A percentile compares a stretch with the other conserved stretches of the same genome.
Conservation (phyloP, 2,888 invertebrate genomes). For the Pheosia tremula region DNA sequence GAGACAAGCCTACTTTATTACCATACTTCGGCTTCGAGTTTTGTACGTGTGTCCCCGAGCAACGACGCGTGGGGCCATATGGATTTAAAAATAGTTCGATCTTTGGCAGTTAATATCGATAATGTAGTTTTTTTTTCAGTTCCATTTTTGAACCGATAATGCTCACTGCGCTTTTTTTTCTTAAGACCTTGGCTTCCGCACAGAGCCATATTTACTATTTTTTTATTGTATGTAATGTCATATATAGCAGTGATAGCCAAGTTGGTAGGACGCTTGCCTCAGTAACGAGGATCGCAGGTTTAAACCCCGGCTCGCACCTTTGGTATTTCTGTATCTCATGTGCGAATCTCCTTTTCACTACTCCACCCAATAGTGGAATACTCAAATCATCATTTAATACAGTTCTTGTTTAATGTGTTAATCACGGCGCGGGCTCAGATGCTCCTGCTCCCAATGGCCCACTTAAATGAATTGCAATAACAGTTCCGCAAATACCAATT, state of each 20-base stretch:
- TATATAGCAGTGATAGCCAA: too few species aligned
- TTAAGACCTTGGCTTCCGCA: too few species aligned
- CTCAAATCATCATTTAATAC: neutral
- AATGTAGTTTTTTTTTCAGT: neutral
- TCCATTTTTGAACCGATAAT: too few species aligned
- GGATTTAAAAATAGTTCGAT: constrained; percentile 23
- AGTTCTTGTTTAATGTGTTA: constrained; percentile 24
- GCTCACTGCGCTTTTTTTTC: too few species aligned
- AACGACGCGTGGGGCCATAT: constrained; percentile 24
- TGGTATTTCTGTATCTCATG: too few species aligned
- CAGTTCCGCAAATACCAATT: constrained; percentile 60
- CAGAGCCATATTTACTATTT: too few species aligned
- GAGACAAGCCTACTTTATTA: constrained; percentile 79
- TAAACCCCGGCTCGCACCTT: too few species aligned
- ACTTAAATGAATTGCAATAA: constrained; percentile 58
- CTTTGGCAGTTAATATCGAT: neutral
- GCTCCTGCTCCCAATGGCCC: constrained; percentile 44
- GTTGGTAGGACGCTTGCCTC: too few species aligned
- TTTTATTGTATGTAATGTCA: too few species aligned
- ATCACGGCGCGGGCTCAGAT: constrained; percentile 50
- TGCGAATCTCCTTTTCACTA: too few species aligned
- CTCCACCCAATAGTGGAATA: neutral
- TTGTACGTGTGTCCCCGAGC: constrained; percentile 43
- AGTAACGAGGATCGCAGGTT: too few species aligned
- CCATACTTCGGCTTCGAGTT: constrained; percentile 68